A percentile compares a stretch with the other conserved stretches of the same genome.
These are phyloP conservation scores for Otolemur garnettii DNA, from an alignment of 2,113 vertebrate species.

Conservation along the genomic window DNA sequence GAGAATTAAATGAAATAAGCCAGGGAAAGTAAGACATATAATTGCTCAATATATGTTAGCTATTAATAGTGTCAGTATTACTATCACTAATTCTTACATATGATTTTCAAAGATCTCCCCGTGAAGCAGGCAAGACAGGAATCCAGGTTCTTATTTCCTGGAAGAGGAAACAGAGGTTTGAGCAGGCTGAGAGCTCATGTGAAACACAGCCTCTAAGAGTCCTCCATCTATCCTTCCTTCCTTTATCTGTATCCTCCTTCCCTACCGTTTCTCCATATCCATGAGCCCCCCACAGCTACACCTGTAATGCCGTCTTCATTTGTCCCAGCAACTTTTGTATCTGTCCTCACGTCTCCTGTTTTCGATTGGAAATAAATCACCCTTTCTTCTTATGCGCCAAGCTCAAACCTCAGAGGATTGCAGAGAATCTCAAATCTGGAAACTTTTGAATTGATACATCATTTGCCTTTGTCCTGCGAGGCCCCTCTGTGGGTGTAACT, in stretches of 20 bases:
- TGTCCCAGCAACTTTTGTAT: not conserved
- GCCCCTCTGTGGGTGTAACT: not conserved
- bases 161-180: not conserved
- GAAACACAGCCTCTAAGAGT: not conserved
- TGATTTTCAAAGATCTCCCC: not conserved
- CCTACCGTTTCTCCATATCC: no score
- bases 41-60: not conserved
- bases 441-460: conserved; percentile 25
- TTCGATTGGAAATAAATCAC: conserved; percentile 10
- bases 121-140: not conserved
- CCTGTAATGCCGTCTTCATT: not conserved
- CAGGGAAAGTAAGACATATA: not conserved
- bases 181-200: not conserved
- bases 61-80: not conserved
- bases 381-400: conserved; percentile 12
- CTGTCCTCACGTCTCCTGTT: not conserved
- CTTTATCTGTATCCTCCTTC: not conserved
- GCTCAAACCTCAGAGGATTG: conserved; percentile 24
- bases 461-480: conserved; percentile 42
- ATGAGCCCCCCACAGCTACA: not conserved
- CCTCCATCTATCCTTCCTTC: not conserved
- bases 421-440: not conserved
- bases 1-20: conserved; percentile 24
- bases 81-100: not conserved
- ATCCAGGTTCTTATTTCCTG: not conserved